Base-by-base conservation (phyloP, 1,140 invertebrate species). In the Atta cephalotes region DNA sequence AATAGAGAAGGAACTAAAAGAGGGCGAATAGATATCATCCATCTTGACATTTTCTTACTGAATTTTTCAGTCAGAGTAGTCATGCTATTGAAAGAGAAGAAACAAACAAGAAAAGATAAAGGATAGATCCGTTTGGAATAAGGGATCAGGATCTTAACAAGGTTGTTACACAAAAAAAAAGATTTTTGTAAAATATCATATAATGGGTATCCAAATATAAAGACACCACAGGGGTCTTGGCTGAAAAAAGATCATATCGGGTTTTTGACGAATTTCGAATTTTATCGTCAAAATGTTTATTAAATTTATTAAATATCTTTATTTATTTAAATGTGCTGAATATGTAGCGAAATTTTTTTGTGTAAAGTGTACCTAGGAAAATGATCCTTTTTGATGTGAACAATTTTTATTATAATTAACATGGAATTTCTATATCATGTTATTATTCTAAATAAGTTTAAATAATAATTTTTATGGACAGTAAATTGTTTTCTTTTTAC, bases 1-100 rank as follows among this genome's bases (percentile, higher is more conserved):
- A 62, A 28, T 25, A 45, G 4, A 39, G 7, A 39, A 45, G n/a
- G 35, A 12, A 45, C 5, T 3, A 45, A 3, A n/a, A 63, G 49
- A 56, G 7, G 1, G 7, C 16, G 6, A 14, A 93, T 93, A 93
- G 94, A 25, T 94, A 92, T 92, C 92, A 94, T 95, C 93, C 93
- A 95, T 95, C 92, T 91, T 88, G 86, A 1, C 90, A 86, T 92
- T 87, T 89, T 94, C 93, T 94, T 94, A 92, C 92, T 93, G 86
- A 71, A 76, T 90, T 93, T 93, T 93, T 93, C 92, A 25, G n/a
- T n/a, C n/a, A n/a, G n/a, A n/a, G 90, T 92, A 90, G 88, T 87
- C 90, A 71, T 58, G 77, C 58, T 65, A 60, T 70, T 81, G 72
- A 77, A 88, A 90, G 79, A 31, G n/a, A 12, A n/a, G 4, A 21